Conservation (phyloP, 1,140 invertebrate species). For the Meteorus sp. region DNA sequence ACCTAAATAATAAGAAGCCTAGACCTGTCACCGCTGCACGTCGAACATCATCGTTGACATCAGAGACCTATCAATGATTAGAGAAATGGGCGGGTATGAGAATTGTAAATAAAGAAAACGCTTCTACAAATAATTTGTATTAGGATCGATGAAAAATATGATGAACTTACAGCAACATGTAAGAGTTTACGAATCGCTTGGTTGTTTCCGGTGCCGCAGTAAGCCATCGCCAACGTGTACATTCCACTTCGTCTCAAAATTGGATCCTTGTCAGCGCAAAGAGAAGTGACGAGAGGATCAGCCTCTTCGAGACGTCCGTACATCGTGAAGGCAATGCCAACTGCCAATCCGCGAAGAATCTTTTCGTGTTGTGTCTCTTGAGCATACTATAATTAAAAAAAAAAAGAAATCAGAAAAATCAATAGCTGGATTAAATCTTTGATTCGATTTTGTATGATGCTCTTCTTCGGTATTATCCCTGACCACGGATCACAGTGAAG, state of each 20-base stretch:
- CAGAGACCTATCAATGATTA: slow-evolving; percentile 69
- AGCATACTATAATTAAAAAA: slow-evolving; percentile 61
- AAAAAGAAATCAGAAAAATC: slow-evolving; percentile 10
- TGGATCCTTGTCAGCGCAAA: slow-evolving; percentile 86
- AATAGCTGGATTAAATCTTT: slow-evolving; percentile 7
- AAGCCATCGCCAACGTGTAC: slow-evolving; percentile 98
- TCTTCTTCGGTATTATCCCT: too few species aligned
- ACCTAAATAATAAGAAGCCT: slow-evolving; percentile 93
- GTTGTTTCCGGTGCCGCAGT: slow-evolving; percentile 97
- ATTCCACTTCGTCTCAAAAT: slow-evolving; percentile 90
- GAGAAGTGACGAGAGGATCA: slow-evolving; percentile 86
- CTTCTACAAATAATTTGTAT: neutral
- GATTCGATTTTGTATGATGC: too few species aligned
- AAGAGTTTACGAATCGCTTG: slow-evolving; percentile 92
- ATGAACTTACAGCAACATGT: slow-evolving; percentile 84
- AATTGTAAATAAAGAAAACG: neutral
- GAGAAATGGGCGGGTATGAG: slow-evolving; percentile 4
- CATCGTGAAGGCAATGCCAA: slow-evolving; percentile 96
- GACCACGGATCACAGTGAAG: too few species aligned
- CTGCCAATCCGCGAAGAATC: slow-evolving; percentile 91
- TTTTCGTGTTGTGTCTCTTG: slow-evolving; percentile 98
- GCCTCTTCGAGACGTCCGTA: slow-evolving; percentile 96
- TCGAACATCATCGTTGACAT: slow-evolving; percentile 98
- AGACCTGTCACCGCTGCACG: slow-evolving; percentile 96
- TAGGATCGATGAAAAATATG: neutral